phyloP scores from a whole-genome alignment of 2,888 invertebrate genomes.

The Lottia scabra region DNA sequence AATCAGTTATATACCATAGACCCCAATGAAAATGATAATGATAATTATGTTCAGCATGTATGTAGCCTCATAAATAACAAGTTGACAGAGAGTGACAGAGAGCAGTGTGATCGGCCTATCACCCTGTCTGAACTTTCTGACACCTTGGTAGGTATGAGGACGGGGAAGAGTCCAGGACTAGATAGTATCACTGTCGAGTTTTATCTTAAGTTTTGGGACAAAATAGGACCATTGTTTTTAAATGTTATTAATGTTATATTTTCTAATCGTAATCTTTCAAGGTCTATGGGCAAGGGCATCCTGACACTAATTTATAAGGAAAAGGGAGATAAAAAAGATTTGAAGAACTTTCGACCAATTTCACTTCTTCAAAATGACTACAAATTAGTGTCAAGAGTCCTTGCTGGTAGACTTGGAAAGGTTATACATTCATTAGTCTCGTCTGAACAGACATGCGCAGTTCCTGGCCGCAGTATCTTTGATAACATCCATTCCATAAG shows the following conservation, averaged over 20 bases:
- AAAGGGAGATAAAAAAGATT: constrained; percentile 14
- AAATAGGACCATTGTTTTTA: constrained; percentile 15
- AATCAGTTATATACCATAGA: neutral
- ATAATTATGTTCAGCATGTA: neutral
- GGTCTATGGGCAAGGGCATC: constrained; percentile 15
- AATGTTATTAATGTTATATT: constrained; percentile 21
- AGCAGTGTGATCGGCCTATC: constrained; percentile 1
- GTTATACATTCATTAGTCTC: constrained; percentile 31
- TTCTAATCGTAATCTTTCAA: constrained; percentile 19
- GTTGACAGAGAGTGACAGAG: neutral
- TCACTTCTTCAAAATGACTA: constrained; percentile 37
- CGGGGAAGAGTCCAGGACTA: constrained; percentile 21
- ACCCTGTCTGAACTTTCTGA: constrained; percentile 3
- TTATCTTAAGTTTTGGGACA: constrained; percentile 2
- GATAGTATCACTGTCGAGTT: constrained; percentile 5
- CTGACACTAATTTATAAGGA: constrained; percentile 39
- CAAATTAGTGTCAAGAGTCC: constrained; percentile 37
- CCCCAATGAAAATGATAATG: neutral
- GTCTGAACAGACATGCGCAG: constrained; percentile 38
- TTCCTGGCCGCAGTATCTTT: constrained; percentile 35
- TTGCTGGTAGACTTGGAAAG: constrained; percentile 27
- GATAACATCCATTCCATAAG: constrained; percentile 38
- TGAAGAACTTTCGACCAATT: constrained; percentile 41
- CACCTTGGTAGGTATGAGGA: constrained; percentile 22
- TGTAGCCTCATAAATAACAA: neutral